Base-by-base conservation (phyloP, 2,797 vertebrate genomes). In the Centropyge bicolor region DNA sequence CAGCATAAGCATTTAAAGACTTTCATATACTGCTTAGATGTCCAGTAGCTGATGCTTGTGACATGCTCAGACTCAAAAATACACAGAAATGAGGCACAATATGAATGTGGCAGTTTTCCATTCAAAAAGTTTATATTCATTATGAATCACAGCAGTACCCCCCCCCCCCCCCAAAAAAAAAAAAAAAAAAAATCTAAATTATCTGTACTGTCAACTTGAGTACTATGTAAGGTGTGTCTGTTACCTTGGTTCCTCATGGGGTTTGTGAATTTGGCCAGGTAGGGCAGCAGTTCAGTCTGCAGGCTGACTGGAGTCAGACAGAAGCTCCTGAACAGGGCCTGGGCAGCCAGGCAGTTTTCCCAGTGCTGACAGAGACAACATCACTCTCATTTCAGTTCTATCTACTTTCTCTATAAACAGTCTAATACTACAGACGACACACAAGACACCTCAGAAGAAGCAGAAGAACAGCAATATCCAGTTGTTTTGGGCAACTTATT, bases 211-310 rank as follows among this genome's bases (percentile, higher is more conserved):
- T 14, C 4, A 51, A 27, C 1, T 38, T 2, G 8, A 66, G 31
- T 17, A 7, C 4, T 64, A 1, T 8, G 6, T 3, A 10, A 19
- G 27, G 27, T 31, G n/a, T 22, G 40, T 24, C 20, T 35, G 35
- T 76, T 94, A 99, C 98, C 97, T 96, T 96, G 97, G 88, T 96
- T 99, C 93, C 97, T 96, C 96, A 98, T 95, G 19, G 97, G 96
- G 86, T 96, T 97, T 88, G 95, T 95, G 75, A 99, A 94, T 89
- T 97, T 92, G 55, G 96, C 96, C 64, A 99, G 94, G 48, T 97
- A 98, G 2, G 98, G 98, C 90, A 99, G 92, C 5, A 99, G 89
- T 65, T 99, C 95, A 4, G 96, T 98, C 83, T 98, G 96, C 70
- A 99, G 96, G 76, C 95, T 96, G 61, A 96, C 69, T 0, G 97